phyloP scores from a whole-genome alignment of 2,888 invertebrate genomes.

The Philonicus albiceps region DNA sequence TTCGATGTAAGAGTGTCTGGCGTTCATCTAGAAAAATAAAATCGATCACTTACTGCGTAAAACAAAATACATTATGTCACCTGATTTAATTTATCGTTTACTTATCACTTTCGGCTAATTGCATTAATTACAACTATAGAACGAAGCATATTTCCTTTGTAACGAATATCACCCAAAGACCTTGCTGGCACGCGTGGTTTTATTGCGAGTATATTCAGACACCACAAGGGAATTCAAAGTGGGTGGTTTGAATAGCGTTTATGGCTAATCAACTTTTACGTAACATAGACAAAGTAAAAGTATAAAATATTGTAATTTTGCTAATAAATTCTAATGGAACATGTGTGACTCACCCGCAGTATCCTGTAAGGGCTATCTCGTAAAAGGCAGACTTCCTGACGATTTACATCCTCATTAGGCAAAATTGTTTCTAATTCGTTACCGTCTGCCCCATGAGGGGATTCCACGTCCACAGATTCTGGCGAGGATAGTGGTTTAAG shows the following conservation, averaged over 20 bases:
- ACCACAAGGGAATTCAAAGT: neutral
- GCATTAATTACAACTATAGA: neutral
- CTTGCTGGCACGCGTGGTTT: neutral
- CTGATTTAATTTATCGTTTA: neutral
- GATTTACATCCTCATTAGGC: constrained; percentile 53
- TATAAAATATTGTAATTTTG: neutral
- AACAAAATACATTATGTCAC: neutral
- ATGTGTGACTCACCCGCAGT: constrained; percentile 57
- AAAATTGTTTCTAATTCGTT: constrained; percentile 69
- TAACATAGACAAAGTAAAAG: neutral
- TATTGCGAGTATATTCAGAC: neutral
- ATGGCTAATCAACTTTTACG: constrained; percentile 1
- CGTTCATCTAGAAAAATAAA: neutral
- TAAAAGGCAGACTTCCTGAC: constrained; percentile 72
- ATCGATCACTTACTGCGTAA: neutral
- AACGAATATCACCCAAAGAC: neutral
- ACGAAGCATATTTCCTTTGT: neutral
- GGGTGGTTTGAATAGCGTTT: neutral
- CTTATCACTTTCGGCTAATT: neutral
- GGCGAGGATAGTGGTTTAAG: constrained; percentile 26
- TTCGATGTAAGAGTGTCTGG: neutral
- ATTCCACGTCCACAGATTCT: constrained; percentile 6
- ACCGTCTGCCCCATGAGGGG: neutral
- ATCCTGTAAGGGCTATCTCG: constrained; percentile 68
- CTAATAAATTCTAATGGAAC: neutral